Evolutionary conservation across 2,797 vertebrate species (phyloP).

Genomic region (Semotilus atromaculatus): DNA sequence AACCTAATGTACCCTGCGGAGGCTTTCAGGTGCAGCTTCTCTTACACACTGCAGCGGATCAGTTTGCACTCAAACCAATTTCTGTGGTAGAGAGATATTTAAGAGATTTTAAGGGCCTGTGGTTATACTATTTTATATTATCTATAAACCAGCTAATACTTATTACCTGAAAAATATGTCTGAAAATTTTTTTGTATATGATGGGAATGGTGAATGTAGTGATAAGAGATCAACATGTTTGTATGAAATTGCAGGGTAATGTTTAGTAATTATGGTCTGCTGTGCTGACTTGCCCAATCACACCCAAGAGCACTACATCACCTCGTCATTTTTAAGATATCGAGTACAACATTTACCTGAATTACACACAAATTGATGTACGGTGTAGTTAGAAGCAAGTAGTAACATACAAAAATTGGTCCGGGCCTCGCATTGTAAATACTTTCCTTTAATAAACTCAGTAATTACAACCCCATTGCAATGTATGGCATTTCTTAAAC

Average conservation of each 20-base stretch:
- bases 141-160: background rate
- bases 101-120: background rate
- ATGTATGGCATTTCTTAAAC: too few species aligned
- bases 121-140: background rate
- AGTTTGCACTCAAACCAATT: background rate
- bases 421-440: too few species aligned
- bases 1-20: too few species aligned
- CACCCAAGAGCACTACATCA: conserved; percentile 31
- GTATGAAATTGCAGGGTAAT: background rate
- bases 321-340: too few species aligned
- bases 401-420: background rate
- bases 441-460: background rate
- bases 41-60: too few species aligned
- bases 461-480: background rate
- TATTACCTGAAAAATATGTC: background rate
- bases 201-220: background rate
- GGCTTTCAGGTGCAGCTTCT: too few species aligned
- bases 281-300: conserved; percentile 44
- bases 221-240: background rate
- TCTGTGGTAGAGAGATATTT: background rate
- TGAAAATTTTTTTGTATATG: background rate
- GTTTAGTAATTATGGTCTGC: background rate
- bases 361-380: background rate
- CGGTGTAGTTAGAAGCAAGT: background rate
- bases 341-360: background rate